Evolutionary conservation across 30 jellyfish, hydroid and myxozoan genomes (phyloP).

Genomic region (Hydractinia symbiolongicarpus): DNA sequence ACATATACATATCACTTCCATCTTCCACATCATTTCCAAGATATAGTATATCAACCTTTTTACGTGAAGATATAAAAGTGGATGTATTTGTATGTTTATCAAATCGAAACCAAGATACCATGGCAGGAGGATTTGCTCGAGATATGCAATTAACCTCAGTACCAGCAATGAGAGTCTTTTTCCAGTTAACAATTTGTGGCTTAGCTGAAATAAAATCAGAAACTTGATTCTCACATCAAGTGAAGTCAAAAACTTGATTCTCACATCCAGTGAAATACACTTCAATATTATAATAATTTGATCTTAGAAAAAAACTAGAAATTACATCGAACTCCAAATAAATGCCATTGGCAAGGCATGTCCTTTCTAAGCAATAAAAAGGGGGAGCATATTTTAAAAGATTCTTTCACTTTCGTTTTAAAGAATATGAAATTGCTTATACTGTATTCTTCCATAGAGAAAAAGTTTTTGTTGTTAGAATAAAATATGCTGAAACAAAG

Average conservation of each 20-base stretch:
- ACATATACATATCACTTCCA: slow-evolving; percentile 12
- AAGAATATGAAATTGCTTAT: too few relatives aligned
- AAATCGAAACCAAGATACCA: slow-evolving; percentile 21
- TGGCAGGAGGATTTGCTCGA: slow-evolving; percentile 27
- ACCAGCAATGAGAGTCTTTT: background rate
- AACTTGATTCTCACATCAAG: too few relatives aligned
- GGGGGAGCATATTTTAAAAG: background rate
- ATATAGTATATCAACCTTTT: background rate
- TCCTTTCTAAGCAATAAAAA: background rate
- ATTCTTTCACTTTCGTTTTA: too few relatives aligned
- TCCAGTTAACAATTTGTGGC: slow-evolving; percentile 29
- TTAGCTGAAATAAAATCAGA: slow-evolving; percentile 1
- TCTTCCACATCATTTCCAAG: slow-evolving; percentile 1
- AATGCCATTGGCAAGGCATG: background rate
- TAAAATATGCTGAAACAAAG: too few relatives aligned
- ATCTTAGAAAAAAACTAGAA: too few relatives aligned
- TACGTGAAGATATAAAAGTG: background rate
- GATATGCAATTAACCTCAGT: background rate
- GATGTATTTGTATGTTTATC: slow-evolving; percentile 11
- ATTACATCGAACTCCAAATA: too few relatives aligned
- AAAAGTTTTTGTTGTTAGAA: too few relatives aligned
- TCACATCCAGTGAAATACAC: background rate
- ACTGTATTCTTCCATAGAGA: too few relatives aligned
- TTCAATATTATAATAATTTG: too few relatives aligned
- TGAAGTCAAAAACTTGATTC: too few relatives aligned